phyloP scores from a whole-genome alignment of 2,797 vertebrate genomes.

The Loris lydekkerianus region DNA sequence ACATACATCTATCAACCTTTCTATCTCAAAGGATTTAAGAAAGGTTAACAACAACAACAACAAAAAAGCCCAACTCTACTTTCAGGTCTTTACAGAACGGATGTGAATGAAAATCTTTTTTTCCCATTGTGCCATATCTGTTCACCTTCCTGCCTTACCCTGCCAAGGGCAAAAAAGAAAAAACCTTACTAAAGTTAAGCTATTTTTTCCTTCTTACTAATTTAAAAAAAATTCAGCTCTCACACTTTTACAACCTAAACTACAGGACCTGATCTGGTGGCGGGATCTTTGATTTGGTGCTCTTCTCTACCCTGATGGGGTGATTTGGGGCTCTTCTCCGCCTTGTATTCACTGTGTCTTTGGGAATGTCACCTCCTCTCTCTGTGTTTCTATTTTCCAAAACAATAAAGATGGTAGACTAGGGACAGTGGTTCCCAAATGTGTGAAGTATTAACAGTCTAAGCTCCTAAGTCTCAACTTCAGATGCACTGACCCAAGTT shows the following conservation, averaged over 20 bases:
- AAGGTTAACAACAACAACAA: not conserved
- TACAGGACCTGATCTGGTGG: not conserved
- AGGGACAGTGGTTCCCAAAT: not conserved
- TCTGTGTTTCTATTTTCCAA: not conserved
- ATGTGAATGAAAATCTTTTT: slow-evolving; percentile 29
- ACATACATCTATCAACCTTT: not conserved
- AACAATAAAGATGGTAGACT: not conserved
- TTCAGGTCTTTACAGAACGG: not conserved
- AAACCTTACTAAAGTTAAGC: not conserved
- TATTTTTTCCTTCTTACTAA: not conserved
- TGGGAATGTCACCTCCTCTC: not conserved
- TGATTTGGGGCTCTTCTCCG: not conserved
- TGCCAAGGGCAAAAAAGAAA: not conserved
- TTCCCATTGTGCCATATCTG: not conserved
- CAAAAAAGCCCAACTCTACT: not conserved
- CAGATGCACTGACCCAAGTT: not conserved
- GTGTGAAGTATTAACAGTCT: not conserved
- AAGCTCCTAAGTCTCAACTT: not conserved
- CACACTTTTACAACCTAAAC: not conserved
- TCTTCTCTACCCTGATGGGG: not conserved
- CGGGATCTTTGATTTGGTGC: not conserved
- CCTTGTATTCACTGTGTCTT: not conserved
- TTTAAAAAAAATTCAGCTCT: not conserved
- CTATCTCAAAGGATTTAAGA: slow-evolving; percentile 14
- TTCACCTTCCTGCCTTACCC: not conserved